phyloP scores from a whole-genome alignment of 1,140 invertebrate species.

The Leptoteleia sp. region DNA sequence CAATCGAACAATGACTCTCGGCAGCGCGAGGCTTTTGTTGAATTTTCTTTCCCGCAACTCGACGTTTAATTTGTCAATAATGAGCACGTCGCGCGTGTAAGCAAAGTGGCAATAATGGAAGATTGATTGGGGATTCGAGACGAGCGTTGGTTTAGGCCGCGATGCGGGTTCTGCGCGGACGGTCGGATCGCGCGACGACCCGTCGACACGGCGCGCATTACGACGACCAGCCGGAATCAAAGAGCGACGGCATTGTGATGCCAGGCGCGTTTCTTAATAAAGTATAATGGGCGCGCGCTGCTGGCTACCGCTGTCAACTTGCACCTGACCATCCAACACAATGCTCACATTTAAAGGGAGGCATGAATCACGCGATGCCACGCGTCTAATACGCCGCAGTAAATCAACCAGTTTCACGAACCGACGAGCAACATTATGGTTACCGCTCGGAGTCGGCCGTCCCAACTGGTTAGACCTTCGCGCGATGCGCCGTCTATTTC shows the following conservation, averaged over 20 bases:
- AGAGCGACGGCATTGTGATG: conserved; percentile 52
- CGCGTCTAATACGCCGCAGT: conserved; percentile 59
- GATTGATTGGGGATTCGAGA: conserved; percentile 54
- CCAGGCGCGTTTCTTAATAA: conserved; percentile 64
- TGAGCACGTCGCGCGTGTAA: conserved; percentile 62
- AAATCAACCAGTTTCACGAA: conserved; percentile 60
- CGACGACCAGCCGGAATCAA: conserved; percentile 43
- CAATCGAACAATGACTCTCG: conserved; percentile 12
- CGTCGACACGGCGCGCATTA: conserved; percentile 49
- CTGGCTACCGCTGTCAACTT: conserved; percentile 62
- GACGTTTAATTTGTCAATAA: conserved; percentile 46
- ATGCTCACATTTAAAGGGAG: conserved; percentile 50
- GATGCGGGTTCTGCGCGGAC: conserved; percentile 40
- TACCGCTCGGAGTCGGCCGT: conserved; percentile 2
- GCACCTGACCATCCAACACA: conserved; percentile 61
- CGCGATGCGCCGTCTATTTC: conserved; percentile 25
- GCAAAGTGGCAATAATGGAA: conserved; percentile 33
- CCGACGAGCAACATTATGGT: conserved; percentile 31
- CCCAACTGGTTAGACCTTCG: conserved; percentile 12
- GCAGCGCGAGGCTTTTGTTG: conserved; percentile 19
- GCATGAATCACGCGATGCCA: conserved; percentile 64
- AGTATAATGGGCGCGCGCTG: conserved; percentile 58
- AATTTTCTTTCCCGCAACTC: conserved; percentile 4
- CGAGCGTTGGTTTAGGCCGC: conserved; percentile 18
- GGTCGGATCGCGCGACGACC: conserved; percentile 26